Evolutionary conservation across 2,888 invertebrate genomes (phyloP).

Genomic region (Latrodectus hesperus): DNA sequence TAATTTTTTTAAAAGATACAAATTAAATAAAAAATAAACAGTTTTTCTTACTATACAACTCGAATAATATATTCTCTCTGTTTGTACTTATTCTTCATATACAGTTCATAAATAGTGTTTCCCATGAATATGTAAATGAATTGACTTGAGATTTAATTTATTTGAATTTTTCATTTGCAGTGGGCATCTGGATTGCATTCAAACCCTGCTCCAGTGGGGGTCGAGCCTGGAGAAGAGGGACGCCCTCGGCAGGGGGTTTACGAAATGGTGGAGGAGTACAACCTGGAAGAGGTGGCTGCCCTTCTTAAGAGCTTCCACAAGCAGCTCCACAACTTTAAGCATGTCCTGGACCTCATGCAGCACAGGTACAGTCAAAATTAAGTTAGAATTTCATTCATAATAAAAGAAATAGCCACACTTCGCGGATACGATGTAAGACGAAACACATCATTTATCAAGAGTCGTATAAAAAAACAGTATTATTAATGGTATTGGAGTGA

Average conservation of each 20-base stretch:
- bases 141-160: background rate
- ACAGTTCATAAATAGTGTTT: too few relatives aligned
- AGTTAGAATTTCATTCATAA: too few relatives aligned
- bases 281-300: conserved; percentile 63
- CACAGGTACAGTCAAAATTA: conserved; percentile 15
- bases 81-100: too few relatives aligned
- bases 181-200: conserved; percentile 65
- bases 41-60: too few relatives aligned
- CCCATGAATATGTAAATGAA: background rate
- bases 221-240: conserved; percentile 67
- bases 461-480: too few relatives aligned
- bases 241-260: conserved; percentile 65
- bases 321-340: conserved; percentile 66
- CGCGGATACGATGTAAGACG: too few relatives aligned
- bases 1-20: too few relatives aligned
- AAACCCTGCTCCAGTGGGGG: conserved; percentile 67
- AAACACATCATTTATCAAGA: too few relatives aligned
- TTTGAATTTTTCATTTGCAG: conserved; percentile 19
- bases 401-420: too few relatives aligned
- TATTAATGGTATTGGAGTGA: too few relatives aligned
- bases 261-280: conserved; percentile 70
- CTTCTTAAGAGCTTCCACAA: conserved; percentile 58
- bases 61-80: too few relatives aligned
- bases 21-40: too few relatives aligned
- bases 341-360: conserved; percentile 56